Evolutionary conservation across 2,797 vertebrate species (phyloP).

Genomic region (Coluber constrictor): DNA sequence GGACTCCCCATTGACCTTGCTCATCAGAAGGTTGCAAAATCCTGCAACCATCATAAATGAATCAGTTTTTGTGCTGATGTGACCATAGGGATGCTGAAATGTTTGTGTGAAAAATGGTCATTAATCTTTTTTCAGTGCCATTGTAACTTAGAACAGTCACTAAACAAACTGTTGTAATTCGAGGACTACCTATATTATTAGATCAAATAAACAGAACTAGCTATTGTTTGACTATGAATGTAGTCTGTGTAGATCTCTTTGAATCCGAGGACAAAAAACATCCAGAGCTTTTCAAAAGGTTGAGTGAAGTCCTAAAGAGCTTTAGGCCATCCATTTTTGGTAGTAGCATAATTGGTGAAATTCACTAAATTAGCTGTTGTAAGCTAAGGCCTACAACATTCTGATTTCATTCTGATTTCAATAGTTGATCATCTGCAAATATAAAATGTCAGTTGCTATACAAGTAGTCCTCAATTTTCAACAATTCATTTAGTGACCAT

Average conservation of each 20-base stretch:
- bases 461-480: not conserved
- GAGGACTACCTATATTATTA: not conserved
- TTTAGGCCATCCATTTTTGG: not conserved
- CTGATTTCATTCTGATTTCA: not conserved
- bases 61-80: not conserved
- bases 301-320: not conserved
- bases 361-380: not conserved
- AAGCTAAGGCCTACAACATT: not conserved
- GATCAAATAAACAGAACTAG: not conserved
- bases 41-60: not conserved
- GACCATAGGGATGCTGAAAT: not conserved
- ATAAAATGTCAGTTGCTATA: not conserved
- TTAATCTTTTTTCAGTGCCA: not conserved
- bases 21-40: not conserved
- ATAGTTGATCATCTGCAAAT: not conserved
- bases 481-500: not conserved
- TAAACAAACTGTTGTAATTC: not conserved
- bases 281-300: not conserved
- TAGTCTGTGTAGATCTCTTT: not conserved
- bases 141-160: not conserved
- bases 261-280: not conserved
- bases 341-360: not conserved
- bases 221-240: not conserved
- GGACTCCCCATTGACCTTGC: not conserved
- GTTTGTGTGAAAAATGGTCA: not conserved